Base-by-base conservation (phyloP, 2,888 invertebrate species). In the Chymomyza amoena region DNA sequence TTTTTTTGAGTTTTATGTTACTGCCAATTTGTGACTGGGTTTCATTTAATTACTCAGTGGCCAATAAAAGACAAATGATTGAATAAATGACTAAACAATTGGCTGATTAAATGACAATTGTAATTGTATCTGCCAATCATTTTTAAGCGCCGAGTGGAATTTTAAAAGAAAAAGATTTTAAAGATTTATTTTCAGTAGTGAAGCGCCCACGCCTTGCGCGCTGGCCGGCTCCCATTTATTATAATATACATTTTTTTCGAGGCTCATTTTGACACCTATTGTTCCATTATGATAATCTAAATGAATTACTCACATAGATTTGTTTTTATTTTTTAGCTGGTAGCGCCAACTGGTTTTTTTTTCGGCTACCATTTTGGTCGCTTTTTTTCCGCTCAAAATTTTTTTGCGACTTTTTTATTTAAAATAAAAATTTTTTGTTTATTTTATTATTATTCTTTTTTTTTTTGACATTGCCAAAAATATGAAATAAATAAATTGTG, bases 51-150 rank as follows among this genome's bases (percentile, higher is more conserved):
- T 54, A 16, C 16, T 54, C 15, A 16, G n/a, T 6, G 6, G 5
- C 18, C 16, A 54, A 54, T 51, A 6, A 51, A 13, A 36, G 36
- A 45, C 13, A 13, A 45, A 45, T 45, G 13, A 45, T 13, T 45
- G 13, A 45, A 13, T 13, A 13, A 45, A 45, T 45, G 39, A 45
- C 39, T 0, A 13, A 13, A 45, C 13, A 45, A 45, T 76, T 81
- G 81, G 81, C 57, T 73, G 81, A 84, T 80, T 75, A 61, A 69
- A 63, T 81, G 74, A 68, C 77, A 64, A n/a, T n/a, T 57, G 57
- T 57, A 61, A 32, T 61, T 45, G 16, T 20, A 32, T 50, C 1
- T 61, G 61, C 20, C 28, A 57, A 16, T 45, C 20, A 20, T 16
- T 61, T 16, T 45, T 20, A 15, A 6, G n/a, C 50, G 45, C 16